Conservation (phyloP, 2,113 vertebrate genomes). For the Poeciliopsis turrubarensis region DNA sequence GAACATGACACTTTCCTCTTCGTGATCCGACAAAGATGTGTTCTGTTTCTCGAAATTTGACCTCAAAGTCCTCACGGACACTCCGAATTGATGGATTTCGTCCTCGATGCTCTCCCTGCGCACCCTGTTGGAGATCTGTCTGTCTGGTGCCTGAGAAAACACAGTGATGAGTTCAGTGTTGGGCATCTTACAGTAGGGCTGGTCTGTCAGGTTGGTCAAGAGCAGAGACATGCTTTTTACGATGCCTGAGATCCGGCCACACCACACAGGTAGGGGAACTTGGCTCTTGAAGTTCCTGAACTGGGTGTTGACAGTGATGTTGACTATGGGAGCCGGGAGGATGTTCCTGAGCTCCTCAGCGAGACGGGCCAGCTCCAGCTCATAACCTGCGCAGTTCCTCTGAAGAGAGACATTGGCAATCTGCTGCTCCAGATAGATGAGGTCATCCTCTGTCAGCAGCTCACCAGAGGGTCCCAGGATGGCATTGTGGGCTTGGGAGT, state of each 20-base stretch:
- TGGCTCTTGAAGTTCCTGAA: conserved; percentile 78
- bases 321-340: conserved; percentile 88
- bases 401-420: conserved; percentile 87
- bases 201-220: conserved; percentile 81
- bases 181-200: conserved; percentile 76
- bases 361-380: conserved; percentile 86
- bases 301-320: conserved; percentile 87
- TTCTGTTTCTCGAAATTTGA: conserved; percentile 85
- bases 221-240: conserved; percentile 90
- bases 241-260: conserved; percentile 85
- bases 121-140: conserved; percentile 49
- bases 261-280: conserved; percentile 87
- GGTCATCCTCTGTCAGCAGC: conserved; percentile 91
- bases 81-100: conserved; percentile 89
- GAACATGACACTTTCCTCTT: conserved; percentile 18
- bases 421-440: conserved; percentile 89
- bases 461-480: conserved; percentile 95
- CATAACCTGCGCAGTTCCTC: conserved; percentile 85
- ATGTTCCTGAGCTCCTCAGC: conserved; percentile 87
- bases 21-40: conserved; percentile 33
- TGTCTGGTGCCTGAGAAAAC: conserved; percentile 73
- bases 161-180: conserved; percentile 80
- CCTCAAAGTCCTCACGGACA: conserved; percentile 88
- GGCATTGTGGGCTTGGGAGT: conserved; percentile 88
- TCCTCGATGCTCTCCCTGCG: conserved; percentile 81